A percentile compares a stretch with the other conserved stretches of the same genome.
These are phyloP conservation scores for Phacellophora camtschatica DNA, from an alignment of 30 jellyfish, hydroid and myxozoan genomes.

Conservation along the genomic window DNA sequence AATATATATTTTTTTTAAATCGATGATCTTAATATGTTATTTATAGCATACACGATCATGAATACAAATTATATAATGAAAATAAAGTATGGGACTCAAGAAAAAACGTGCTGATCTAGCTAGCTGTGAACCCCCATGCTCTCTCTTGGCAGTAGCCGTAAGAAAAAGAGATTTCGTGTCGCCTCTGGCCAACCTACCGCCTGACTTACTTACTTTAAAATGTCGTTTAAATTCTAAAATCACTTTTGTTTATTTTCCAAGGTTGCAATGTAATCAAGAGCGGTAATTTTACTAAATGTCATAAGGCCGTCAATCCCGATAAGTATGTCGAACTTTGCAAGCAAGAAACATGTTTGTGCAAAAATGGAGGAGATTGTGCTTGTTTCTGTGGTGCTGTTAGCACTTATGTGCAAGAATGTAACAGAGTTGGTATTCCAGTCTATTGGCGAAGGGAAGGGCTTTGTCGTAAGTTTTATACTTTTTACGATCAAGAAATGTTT, in stretches of 20 bases:
- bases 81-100: too few relatives aligned
- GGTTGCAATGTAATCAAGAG: conserved; percentile 87
- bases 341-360: conserved; percentile 96
- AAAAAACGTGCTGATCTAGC: too few relatives aligned
- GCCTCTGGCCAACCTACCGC: too few relatives aligned
- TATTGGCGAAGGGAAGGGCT: conserved; percentile 98
- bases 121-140: too few relatives aligned
- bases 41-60: too few relatives aligned
- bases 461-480: conserved; percentile 73
- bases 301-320: conserved; percentile 82
- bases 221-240: too few relatives aligned
- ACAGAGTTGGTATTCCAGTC: conserved; percentile 88
- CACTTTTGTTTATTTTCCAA: not conserved
- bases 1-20: too few relatives aligned
- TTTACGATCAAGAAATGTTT: not conserved
- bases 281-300: conserved; percentile 89
- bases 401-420: conserved; percentile 97
- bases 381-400: conserved; percentile 97
- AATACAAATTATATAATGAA: too few relatives aligned
- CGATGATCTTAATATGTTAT: too few relatives aligned
- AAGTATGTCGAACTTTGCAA: conserved; percentile 81
- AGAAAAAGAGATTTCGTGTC: too few relatives aligned
- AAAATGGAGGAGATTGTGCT: conserved; percentile 97
- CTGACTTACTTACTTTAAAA: too few relatives aligned
- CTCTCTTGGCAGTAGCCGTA: too few relatives aligned